phyloP scores from a whole-genome alignment of 2,797 vertebrate genomes.

The Adrianichthys oophorus region DNA sequence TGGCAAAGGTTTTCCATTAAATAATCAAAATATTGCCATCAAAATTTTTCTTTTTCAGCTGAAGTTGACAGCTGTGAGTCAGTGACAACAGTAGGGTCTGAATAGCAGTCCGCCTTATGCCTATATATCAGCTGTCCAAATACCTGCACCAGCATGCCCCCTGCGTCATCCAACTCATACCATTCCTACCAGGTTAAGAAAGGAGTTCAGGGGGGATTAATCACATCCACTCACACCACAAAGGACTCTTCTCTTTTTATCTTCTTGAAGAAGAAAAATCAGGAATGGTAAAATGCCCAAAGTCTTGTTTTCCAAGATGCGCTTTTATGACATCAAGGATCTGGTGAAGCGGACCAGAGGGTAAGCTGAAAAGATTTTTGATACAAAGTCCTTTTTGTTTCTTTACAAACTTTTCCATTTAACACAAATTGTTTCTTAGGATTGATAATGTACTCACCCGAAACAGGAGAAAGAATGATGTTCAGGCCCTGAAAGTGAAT shows the following conservation, averaged over 20 bases:
- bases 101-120: background rate
- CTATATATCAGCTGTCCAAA: constrained; percentile 28
- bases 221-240: constrained; percentile 1
- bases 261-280: background rate
- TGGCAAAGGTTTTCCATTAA: background rate
- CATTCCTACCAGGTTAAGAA: constrained; percentile 17
- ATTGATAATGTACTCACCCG: constrained; percentile 49
- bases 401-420: background rate
- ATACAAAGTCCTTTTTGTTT: background rate
- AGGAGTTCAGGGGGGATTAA: background rate
- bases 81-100: constrained; percentile 15
- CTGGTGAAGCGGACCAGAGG: constrained; percentile 53
- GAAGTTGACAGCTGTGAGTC: constrained; percentile 53
- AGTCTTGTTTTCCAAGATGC: constrained; percentile 64
- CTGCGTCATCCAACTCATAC: constrained; percentile 43
- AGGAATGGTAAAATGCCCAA: constrained; percentile 66
- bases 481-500: constrained; percentile 35
- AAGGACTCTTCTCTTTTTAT: background rate
- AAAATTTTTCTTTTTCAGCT: background rate
- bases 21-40: background rate
- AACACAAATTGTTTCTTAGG: constrained; percentile 33
- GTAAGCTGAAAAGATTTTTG: constrained; percentile 41
- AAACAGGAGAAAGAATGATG: constrained; percentile 47
- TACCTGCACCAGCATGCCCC: constrained; percentile 59
- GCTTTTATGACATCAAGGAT: constrained; percentile 63